Conservation (phyloP, 2,888 invertebrate species). For the Oithona nana region DNA sequence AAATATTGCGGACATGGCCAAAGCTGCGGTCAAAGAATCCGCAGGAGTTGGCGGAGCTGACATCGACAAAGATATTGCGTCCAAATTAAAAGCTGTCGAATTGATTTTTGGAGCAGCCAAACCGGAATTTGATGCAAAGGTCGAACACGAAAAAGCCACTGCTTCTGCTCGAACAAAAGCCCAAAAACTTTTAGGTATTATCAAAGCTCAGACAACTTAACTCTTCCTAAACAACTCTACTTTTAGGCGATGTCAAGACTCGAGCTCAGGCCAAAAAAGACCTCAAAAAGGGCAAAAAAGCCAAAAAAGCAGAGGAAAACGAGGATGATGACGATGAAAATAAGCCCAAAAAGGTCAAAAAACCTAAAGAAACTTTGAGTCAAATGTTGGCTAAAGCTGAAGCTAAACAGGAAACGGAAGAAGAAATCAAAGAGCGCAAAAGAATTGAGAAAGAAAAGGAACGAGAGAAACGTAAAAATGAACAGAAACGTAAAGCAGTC, state of each 20-base stretch:
- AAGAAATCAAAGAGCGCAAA: not conserved
- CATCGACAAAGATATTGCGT: not conserved
- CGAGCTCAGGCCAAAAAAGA: not conserved
- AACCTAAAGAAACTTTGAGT: not conserved
- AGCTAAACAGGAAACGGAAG: not conserved
- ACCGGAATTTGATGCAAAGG: not conserved
- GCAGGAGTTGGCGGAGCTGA: not conserved
- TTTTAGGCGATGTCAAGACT: too few species aligned
- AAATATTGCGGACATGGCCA: not conserved
- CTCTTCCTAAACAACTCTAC: too few species aligned
- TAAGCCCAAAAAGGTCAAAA: not conserved
- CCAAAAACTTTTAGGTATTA: too few species aligned
- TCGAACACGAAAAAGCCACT: too few species aligned
- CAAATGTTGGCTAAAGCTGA: not conserved
- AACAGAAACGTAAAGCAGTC: not conserved
- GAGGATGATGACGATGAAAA: not conserved
- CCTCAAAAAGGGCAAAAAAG: not conserved
- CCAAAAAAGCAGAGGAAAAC: not conserved
- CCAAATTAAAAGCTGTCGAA: not conserved
- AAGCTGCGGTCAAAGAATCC: not conserved
- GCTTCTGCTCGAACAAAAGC: too few species aligned
- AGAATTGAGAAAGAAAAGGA: not conserved
- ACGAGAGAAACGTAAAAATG: not conserved
- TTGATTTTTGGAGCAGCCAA: not conserved
- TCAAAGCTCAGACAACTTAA: too few species aligned